Conservation (phyloP, 2,797 vertebrate species). For the Phoeniculus purpureus region DNA sequence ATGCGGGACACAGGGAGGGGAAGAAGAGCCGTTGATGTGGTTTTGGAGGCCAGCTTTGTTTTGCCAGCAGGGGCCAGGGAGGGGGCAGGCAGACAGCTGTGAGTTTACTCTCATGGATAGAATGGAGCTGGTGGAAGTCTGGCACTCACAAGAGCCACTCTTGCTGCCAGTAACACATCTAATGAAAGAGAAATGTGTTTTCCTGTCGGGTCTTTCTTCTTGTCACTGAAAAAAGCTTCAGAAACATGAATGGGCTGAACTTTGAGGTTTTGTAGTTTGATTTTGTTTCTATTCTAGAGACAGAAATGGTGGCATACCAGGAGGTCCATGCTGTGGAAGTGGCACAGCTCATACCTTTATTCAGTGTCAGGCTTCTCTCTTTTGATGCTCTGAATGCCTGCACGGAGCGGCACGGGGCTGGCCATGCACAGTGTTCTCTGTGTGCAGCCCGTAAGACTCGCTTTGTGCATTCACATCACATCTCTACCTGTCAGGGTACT, state of each 20-base stretch:
- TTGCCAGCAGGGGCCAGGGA: neutral
- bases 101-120: neutral
- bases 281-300: neutral
- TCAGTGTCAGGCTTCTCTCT: neutral
- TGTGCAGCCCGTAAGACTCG: neutral
- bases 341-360: neutral
- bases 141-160: neutral
- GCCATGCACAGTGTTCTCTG: rapidly evolving
- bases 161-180: neutral
- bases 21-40: neutral
- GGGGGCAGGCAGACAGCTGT: rapidly evolving
- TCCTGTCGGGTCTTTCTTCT: neutral
- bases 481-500: neutral
- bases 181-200: neutral
- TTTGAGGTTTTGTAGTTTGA: neutral
- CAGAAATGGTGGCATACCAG: neutral
- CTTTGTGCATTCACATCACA: neutral
- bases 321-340: neutral
- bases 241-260: neutral
- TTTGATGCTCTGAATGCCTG: neutral
- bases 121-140: neutral
- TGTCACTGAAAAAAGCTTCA: neutral
- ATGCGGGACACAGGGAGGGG: rapidly evolving
- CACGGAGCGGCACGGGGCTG: neutral
- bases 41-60: neutral